Evolutionary conservation across 2,888 invertebrate genomes (phyloP), one percentile per base, ranked within the genome.

Genomic region (Pegoplata infirma): DNA sequence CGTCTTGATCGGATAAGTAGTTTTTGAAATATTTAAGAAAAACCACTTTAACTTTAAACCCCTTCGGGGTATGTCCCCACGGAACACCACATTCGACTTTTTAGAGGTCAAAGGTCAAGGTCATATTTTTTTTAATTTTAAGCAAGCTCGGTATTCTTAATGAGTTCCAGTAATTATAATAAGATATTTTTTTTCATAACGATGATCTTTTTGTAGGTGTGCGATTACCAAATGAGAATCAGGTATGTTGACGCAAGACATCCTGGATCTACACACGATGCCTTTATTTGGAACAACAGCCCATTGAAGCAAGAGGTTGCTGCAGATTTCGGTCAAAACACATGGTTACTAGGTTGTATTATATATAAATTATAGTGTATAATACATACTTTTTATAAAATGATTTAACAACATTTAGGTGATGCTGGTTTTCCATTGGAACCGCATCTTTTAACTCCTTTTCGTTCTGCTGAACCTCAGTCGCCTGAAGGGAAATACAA

Each of bases 231-330:
- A 56, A 56, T 68, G 67, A 10, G 47, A 36, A 68, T 68, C 23
- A n/a, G 55, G 19, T 68, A 55, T 49, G 63, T 63, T 63, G 63
- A 63, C 25, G 17, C 16, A 6, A 58, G 21, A 5, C 46, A 40
- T 61, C 55, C 44, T 44, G 53, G 55, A 6, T 67, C 67, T 44
- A 55, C 46, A 6, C 55, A 55, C 16, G 67, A 55, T 67, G 23
- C 67, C 55, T 55, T 67, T 16, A 47, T 67, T 12, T 56, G 56
- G 47, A 67, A 28, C 36, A 53, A 40, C 10, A 64, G 59, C 40
- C n/a, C 59, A 21, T 17, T 44, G n/a, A 23, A 59, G n/a, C 46
- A 44, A 44, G 17, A 40, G 40, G 25, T 46, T 14, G 40, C 14
- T 36, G 58, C 1, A 17, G 40, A 6, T 25, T 25, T 25, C 6